A percentile compares a stretch with the other conserved stretches of the same genome.
These are phyloP conservation scores for Crax fasciolata DNA, from an alignment of 2,797 vertebrate species.

Conservation along the genomic window DNA sequence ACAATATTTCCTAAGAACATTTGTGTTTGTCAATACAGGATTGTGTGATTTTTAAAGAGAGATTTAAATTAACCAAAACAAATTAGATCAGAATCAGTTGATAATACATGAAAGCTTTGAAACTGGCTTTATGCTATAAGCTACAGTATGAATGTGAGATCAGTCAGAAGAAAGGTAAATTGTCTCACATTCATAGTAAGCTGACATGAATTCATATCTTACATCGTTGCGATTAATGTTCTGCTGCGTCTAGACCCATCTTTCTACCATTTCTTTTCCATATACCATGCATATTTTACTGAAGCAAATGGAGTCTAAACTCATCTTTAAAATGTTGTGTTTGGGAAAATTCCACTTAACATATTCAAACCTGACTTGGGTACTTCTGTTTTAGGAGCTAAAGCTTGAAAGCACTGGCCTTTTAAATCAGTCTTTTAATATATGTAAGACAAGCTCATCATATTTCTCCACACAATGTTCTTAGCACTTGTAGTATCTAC, in stretches of 20 bases:
- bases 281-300: conserved; percentile 8
- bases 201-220: background rate
- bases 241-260: background rate
- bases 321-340: background rate
- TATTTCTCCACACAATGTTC: background rate
- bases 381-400: background rate
- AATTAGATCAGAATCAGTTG: background rate
- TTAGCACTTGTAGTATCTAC: background rate
- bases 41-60: conserved; percentile 82
- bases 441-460: background rate
- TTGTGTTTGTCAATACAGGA: conserved; percentile 82
- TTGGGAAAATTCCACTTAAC: background rate
- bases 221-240: background rate
- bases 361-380: background rate
- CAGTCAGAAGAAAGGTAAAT: background rate
- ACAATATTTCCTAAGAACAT: conserved; percentile 80
- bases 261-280: conserved; percentile 54
- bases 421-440: background rate
- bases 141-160: background rate
- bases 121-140: background rate
- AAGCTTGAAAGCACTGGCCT: background rate
- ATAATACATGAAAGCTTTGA: background rate
- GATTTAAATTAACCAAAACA: background rate
- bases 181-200: background rate
- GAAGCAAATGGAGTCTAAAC: background rate